phyloP scores from a whole-genome alignment of 2,888 invertebrate genomes.

The Cephonodes hylas region DNA sequence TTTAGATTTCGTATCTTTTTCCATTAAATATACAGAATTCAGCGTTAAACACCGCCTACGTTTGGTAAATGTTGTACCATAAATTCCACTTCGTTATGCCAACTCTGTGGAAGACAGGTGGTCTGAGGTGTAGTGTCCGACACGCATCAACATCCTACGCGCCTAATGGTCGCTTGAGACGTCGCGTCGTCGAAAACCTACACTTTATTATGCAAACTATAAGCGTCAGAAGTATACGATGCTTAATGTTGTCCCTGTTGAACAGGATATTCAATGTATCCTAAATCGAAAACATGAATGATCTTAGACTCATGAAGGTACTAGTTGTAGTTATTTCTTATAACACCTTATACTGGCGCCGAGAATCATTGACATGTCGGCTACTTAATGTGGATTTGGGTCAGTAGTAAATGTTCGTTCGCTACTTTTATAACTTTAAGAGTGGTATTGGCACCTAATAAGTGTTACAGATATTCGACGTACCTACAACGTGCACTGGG shows the following conservation, averaged over 20 bases:
- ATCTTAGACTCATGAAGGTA: no score
- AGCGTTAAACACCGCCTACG: conserved; percentile 34
- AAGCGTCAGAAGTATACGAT: neutral
- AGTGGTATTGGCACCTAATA: neutral
- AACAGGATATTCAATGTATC: no score
- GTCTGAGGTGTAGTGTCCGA: conserved; percentile 20
- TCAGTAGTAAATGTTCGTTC: no score
- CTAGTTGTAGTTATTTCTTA: no score
- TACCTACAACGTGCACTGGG: neutral
- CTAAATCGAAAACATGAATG: no score
- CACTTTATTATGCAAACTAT: conserved; percentile 1
- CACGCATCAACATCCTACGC: conserved; percentile 8
- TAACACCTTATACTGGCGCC: no score
- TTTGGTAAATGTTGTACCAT: conserved; percentile 41
- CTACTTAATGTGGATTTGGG: no score
- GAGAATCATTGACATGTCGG: no score
- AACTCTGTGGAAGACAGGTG: conserved; percentile 64
- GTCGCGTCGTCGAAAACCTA: neutral
- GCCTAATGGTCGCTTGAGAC: conserved; percentile 2
- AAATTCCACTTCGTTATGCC: conserved; percentile 72
- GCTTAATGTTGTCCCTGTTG: neutral
- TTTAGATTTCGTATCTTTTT: conserved; percentile 8
- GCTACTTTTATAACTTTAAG: no score
- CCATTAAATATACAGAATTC: conserved; percentile 1
- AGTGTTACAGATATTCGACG: neutral